These are phyloP conservation scores for Tragopan temminckii DNA, from an alignment of 2,797 vertebrate species.

Conservation along the genomic window DNA sequence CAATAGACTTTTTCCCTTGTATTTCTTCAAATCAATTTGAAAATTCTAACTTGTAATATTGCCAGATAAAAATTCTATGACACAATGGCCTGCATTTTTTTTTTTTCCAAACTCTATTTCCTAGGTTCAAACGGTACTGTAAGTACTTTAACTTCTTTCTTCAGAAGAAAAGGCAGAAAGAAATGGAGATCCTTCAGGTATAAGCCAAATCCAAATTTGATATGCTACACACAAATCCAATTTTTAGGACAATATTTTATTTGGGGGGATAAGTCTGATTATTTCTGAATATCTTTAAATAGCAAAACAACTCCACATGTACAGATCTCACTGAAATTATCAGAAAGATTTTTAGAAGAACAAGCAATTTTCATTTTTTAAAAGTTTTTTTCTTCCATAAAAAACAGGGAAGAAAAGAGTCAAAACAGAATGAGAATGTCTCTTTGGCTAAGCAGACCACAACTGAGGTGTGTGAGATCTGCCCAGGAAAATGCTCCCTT, in stretches of 20 bases:
- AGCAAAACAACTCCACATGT: background rate
- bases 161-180: background rate
- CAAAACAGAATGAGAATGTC: background rate
- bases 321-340: background rate
- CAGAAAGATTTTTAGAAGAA: background rate
- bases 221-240: background rate
- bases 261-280: background rate
- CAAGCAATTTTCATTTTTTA: background rate
- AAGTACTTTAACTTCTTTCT: background rate
- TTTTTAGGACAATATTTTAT: background rate
- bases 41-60: background rate
- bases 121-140: background rate
- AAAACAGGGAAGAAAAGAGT: background rate
- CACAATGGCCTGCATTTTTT: background rate
- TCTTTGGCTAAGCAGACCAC: background rate
- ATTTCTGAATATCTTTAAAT: background rate
- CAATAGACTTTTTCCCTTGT: accelerated
- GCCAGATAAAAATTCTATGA: background rate
- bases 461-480: background rate
- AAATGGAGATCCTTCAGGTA: background rate
- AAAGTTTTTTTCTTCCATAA: background rate
- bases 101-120: background rate
- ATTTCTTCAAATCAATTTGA: background rate
- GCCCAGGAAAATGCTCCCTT: background rate
- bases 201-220: background rate